These are phyloP conservation scores for cattle (Bos taurus) DNA, from an alignment of 2,113 vertebrate species.

Conservation along the genomic window ARS-UCD2.0 NC_037337.1:4425001-4425500, in stretches of 20 bases:
- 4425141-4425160: neutral
- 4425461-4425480: neutral
- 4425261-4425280: neutral
- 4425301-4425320: neutral
- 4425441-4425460: neutral
- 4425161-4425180: neutral
- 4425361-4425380: neutral
- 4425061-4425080: neutral
- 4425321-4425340: neutral
- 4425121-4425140: neutral
- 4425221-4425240: neutral
- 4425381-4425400: neutral
- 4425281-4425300: neutral
- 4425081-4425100: neutral
- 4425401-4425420: neutral
- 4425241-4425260: neutral
- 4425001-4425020: neutral
- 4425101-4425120: neutral
- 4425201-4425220: neutral
- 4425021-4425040: neutral
- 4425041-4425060: neutral
- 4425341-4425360: neutral
- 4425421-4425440: neutral
- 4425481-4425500: neutral
- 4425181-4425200: neutral